Conservation (phyloP, 2,797 vertebrate genomes). For the Acrocephalus scirpaceus region DNA sequence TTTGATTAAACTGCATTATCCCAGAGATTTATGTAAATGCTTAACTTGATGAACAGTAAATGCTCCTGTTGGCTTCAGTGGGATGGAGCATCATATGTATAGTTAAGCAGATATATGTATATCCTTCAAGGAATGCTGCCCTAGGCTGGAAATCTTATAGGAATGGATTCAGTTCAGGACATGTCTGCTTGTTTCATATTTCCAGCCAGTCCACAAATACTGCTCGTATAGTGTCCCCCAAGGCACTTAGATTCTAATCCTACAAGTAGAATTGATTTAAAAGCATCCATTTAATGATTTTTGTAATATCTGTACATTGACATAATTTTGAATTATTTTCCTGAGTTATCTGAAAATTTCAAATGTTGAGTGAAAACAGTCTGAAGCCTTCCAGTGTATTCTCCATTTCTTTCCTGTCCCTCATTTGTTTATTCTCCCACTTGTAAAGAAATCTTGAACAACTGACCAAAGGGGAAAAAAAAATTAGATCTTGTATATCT, state of each 20-base stretch:
- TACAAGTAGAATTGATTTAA: slow-evolving; percentile 35
- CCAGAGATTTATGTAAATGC: slow-evolving; percentile 58
- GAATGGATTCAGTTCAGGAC: slow-evolving; percentile 53
- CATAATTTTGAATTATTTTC: slow-evolving; percentile 23
- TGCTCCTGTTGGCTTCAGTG: slow-evolving; percentile 30
- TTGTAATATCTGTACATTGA: slow-evolving; percentile 14
- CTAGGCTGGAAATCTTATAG: slow-evolving; percentile 53
- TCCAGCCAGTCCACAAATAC: slow-evolving; percentile 31
- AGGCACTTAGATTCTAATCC: slow-evolving; percentile 35
- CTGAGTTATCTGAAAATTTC: neutral
- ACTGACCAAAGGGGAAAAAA: rapidly evolving
- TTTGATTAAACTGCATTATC: slow-evolving; percentile 31
- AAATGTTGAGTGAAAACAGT: neutral
- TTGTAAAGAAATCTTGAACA: neutral
- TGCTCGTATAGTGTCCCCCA: neutral
- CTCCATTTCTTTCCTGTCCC: neutral
- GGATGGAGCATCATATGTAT: neutral
- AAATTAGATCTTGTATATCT: neutral
- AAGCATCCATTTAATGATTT: slow-evolving; percentile 35
- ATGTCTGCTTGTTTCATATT: slow-evolving; percentile 58
- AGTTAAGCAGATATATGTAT: slow-evolving; percentile 37
- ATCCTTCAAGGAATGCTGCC: slow-evolving; percentile 61
- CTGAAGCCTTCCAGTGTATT: neutral
- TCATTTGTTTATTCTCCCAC: neutral
- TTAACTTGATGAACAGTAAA: slow-evolving; percentile 45